Base-by-base conservation (phyloP, 2,113 vertebrate genomes). In the Cyanistes caeruleus region DNA sequence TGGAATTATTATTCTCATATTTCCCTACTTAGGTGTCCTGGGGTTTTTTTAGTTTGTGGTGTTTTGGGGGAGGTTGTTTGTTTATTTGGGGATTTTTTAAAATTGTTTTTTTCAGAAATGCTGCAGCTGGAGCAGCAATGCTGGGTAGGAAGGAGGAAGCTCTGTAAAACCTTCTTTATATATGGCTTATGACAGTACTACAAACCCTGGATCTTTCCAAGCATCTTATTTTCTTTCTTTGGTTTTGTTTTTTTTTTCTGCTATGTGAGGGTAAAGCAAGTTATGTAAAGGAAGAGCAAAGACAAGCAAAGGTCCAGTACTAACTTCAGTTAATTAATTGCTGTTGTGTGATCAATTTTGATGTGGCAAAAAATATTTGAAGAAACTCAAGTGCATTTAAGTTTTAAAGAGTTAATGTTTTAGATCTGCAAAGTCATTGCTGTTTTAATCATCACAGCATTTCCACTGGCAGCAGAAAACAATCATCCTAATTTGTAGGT, bases 21-120 rank as follows among this genome's bases (percentile, higher is more conserved):
- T 44, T 93, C 30, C 30, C 51, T 78, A 15, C 13, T 82, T 59
- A 69, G 25, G 16, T 76, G 13, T 64, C 13, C 44, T 59, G 39
- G 2, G 39, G 8, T 39, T 39, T 39, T 39, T 67, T 48, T 22
- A 37, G 28, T 64, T 74, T 55, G 5, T 39, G 59, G 22, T 39
- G 4, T 7, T 31, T 51, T 11, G 8, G 11, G 24, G 4, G 5
- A 1, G 7, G 8, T 60, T 22, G 1, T 25, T 62, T 27, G 2
- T 59, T 67, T 60, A 7, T 65, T 60, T 37, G 39, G 3, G 9
- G 6, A 52, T n/a, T 25, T 64, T 35, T 33, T 8, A 0, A 16
- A 77, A 27, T 33, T 25, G 4, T 52, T 5, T 44, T 58, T 9
- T 56, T 39, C 46, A 58, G 19, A 69, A 46, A 48, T 69, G 53